Conservation (phyloP, 2,113 vertebrate species). For the Istiophorus platypterus region DNA sequence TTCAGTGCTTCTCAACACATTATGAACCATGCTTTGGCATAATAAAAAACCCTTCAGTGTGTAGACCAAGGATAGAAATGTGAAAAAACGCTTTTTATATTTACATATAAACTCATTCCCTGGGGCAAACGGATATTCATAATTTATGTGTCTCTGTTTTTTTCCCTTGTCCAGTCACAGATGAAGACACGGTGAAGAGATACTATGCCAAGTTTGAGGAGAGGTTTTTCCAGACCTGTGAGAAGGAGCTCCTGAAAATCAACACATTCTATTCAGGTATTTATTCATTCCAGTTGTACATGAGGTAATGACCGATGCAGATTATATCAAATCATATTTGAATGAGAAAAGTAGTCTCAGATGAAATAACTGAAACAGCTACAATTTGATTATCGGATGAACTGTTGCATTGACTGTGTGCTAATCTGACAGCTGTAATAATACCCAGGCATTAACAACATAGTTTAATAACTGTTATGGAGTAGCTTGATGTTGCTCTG, state of each 20-base stretch:
- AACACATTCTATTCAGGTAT: slow-evolving; percentile 99
- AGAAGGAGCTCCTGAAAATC: slow-evolving; percentile 99
- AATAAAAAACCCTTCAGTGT: neutral
- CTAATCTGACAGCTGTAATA: neutral
- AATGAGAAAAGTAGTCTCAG: neutral
- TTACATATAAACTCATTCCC: neutral
- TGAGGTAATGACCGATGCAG: neutral
- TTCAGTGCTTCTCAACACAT: neutral
- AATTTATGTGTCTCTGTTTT: neutral
- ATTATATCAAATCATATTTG: neutral
- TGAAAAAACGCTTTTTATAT: too few species aligned
- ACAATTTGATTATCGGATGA: neutral
- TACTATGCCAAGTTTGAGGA: slow-evolving; percentile 99
- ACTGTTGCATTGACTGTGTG: neutral
- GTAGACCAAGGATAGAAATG: neutral
- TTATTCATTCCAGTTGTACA: neutral
- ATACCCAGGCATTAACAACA: neutral
- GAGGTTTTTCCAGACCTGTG: slow-evolving; percentile 98
- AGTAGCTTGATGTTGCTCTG: neutral
- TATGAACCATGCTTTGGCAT: neutral
- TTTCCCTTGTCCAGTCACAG: slow-evolving; percentile 86
- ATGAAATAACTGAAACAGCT: neutral
- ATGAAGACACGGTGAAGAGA: slow-evolving; percentile 97
- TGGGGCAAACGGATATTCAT: neutral
- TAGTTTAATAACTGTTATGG: slow-evolving; percentile 2